These are phyloP conservation scores for Tangara arthus DNA, from an alignment of 2,797 vertebrate species.

Conservation along the genomic window DNA sequence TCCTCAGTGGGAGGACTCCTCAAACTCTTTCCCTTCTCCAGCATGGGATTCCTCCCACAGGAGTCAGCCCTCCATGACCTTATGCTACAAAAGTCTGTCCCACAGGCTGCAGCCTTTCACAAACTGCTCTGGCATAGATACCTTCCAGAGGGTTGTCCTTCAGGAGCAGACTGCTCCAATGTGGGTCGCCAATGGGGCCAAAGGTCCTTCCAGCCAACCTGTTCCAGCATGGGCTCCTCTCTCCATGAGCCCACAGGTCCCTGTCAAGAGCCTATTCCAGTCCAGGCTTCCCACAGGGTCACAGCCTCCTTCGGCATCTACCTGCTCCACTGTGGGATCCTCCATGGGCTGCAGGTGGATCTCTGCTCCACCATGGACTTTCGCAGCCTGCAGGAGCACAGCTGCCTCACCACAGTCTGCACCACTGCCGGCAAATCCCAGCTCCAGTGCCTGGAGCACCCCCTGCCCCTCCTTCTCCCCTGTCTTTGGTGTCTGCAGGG, in stretches of 20 bases:
- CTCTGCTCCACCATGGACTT: not conserved
- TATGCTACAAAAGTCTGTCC: not conserved
- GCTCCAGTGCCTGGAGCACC: not conserved
- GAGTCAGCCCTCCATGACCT: not conserved
- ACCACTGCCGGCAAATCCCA: not conserved
- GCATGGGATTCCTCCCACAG: not conserved
- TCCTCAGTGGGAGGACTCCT: not conserved
- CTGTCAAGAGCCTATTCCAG: not conserved
- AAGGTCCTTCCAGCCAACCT: not conserved
- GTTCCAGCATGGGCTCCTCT: not conserved
- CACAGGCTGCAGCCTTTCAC: not conserved
- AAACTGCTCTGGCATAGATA: not conserved
- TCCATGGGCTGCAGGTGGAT: not conserved
- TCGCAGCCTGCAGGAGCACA: not conserved
- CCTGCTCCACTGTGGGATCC: not conserved
- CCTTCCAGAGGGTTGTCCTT: not conserved
- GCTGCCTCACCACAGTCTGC: not conserved
- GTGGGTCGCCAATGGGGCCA: rapidly evolving
- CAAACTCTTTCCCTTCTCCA: not conserved
- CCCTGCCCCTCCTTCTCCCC: not conserved
- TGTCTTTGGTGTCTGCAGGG: not conserved
- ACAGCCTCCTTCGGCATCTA: not conserved
- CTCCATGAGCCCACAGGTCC: not conserved
- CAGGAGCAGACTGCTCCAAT: not conserved
- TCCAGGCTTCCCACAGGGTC: not conserved